Conservation (phyloP, 2,797 vertebrate species). For the Siniperca undulata region DNA sequence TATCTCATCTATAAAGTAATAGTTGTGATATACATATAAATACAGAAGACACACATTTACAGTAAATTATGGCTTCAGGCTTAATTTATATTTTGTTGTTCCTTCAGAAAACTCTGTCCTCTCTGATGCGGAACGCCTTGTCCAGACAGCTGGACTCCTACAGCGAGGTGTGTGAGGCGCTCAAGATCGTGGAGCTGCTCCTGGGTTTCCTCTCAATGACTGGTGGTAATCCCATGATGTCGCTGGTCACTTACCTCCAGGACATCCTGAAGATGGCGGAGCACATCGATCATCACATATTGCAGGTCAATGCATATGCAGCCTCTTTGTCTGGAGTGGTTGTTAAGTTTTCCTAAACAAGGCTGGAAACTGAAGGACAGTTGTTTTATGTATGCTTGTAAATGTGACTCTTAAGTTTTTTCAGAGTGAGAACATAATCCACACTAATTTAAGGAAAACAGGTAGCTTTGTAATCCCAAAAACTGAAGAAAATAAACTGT, state of each 20-base stretch:
- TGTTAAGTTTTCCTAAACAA: neutral
- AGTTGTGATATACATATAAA: neutral
- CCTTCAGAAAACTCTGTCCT: conserved; percentile 81
- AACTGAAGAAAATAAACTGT: neutral
- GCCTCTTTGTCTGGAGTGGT: neutral
- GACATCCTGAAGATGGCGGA: conserved; percentile 87
- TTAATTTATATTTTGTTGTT: conserved; percentile 10
- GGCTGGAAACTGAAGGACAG: neutral
- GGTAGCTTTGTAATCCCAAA: neutral
- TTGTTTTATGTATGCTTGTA: neutral
- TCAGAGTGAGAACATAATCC: neutral
- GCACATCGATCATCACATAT: conserved; percentile 78
- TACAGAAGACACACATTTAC: neutral
- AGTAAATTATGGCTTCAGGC: neutral
- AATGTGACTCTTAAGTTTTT: neutral
- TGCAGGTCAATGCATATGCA: conserved; percentile 78
- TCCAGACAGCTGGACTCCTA: conserved; percentile 87
- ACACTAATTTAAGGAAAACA: no score
- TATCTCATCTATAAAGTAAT: neutral
- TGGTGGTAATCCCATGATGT: conserved; percentile 81
- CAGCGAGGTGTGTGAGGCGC: conserved; percentile 89
- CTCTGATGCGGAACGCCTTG: conserved; percentile 74
- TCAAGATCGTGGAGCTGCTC: conserved; percentile 85
- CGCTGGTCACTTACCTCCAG: conserved; percentile 82
- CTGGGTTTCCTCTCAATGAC: conserved; percentile 90